Evolutionary conservation across 1,140 invertebrate genomes (phyloP).

Genomic region (Venturia canescens): DNA sequence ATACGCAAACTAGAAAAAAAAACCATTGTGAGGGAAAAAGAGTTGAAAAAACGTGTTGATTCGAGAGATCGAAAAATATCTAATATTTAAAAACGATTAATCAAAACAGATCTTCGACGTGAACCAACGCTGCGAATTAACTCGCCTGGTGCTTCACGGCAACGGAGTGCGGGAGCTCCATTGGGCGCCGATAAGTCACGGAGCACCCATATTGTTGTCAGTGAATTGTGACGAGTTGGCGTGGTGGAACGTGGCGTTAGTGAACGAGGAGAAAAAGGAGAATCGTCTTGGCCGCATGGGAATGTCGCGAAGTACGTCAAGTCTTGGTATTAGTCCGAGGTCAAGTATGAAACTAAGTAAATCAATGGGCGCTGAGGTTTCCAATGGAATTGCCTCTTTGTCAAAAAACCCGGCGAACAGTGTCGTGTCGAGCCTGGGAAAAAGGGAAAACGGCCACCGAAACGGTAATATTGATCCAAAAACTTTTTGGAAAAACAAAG

Average conservation of each 20-base stretch:
- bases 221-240: constrained; percentile 67
- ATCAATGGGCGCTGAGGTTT: constrained; percentile 15
- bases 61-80: no score
- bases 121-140: constrained; percentile 45
- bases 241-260: constrained; percentile 69
- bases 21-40: no score
- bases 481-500: constrained; percentile 64
- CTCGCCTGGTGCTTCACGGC: constrained; percentile 57
- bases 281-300: constrained; percentile 63
- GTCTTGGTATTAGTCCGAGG: constrained; percentile 57
- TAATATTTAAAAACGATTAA: no score
- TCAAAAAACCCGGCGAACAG: constrained; percentile 31
- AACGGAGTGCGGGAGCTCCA: constrained; percentile 64
- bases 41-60: no score
- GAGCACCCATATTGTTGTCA: constrained; percentile 66
- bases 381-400: constrained; percentile 45
- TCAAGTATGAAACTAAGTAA: constrained; percentile 56
- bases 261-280: constrained; percentile 50
- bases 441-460: background rate
- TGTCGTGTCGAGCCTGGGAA: constrained; percentile 1
- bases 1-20: no score
- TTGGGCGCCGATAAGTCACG: constrained; percentile 64
- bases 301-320: constrained; percentile 60
- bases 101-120: constrained; percentile 67
- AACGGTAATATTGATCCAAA: constrained; percentile 28